Conservation (phyloP, 2,888 invertebrate species). For the Eilema caniola region DNA sequence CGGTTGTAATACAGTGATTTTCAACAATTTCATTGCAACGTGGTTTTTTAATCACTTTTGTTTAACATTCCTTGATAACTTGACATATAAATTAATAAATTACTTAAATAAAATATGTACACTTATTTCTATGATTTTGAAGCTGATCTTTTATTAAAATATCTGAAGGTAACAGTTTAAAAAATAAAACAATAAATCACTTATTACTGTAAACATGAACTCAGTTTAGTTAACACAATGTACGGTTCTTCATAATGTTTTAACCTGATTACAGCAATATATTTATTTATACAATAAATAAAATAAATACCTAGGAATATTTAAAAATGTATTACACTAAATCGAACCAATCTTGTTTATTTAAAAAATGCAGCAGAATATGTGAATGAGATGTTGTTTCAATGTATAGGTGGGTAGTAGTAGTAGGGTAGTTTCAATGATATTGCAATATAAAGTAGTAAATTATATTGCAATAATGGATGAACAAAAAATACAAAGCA, state of each 20-base stretch:
- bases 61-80: neutral
- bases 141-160: neutral
- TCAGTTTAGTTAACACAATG: neutral
- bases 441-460: neutral
- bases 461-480: no score
- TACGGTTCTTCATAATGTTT: neutral
- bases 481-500: no score
- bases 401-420: neutral
- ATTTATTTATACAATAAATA: neutral
- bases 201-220: neutral
- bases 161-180: neutral
- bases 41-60: neutral
- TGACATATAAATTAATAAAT: neutral
- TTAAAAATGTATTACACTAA: no score
- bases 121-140: neutral
- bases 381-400: neutral
- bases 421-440: no score
- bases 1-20: neutral
- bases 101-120: neutral
- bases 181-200: neutral
- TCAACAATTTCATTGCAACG: neutral
- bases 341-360: no score
- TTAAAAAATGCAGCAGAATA: no score
- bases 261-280: neutral
- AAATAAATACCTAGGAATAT: no score